phyloP scores from a whole-genome alignment of 2,797 vertebrate species.

The Spea hammondii region DNA sequence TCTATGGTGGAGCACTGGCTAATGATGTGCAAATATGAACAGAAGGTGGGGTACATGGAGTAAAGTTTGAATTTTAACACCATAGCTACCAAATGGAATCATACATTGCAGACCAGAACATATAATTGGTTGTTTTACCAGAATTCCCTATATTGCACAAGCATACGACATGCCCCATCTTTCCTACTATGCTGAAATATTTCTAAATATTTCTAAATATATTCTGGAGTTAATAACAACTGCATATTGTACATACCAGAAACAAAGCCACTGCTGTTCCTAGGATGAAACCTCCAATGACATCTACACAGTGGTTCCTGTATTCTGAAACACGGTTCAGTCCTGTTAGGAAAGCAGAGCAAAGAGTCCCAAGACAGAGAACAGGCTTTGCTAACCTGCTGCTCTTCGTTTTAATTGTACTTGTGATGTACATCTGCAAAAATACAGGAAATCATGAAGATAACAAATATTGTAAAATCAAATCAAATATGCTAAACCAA shows the following conservation, averaged over 20 bases:
- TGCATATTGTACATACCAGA: slow-evolving; percentile 74
- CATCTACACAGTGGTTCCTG: slow-evolving; percentile 94
- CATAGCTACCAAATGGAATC: too few species aligned
- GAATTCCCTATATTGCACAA: too few species aligned
- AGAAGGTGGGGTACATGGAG: too few species aligned
- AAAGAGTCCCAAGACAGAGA: slow-evolving; percentile 90
- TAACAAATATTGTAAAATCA: neutral
- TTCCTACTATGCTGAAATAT: too few species aligned
- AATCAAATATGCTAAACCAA: neutral
- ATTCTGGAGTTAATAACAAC: too few species aligned
- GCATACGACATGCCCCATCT: too few species aligned
- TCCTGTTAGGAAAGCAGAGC: slow-evolving; percentile 90
- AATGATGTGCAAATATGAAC: too few species aligned
- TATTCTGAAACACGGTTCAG: slow-evolving; percentile 97
- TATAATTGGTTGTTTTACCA: too few species aligned
- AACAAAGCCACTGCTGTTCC: slow-evolving; percentile 90
- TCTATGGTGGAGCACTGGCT: too few species aligned
- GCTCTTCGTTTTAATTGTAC: slow-evolving; percentile 97
- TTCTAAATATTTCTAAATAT: too few species aligned
- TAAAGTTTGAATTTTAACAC: too few species aligned
- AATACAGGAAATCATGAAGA: neutral
- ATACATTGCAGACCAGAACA: too few species aligned
- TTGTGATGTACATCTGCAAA: slow-evolving; percentile 97
- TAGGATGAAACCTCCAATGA: slow-evolving; percentile 91
- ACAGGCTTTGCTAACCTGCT: slow-evolving; percentile 95